Base-by-base conservation (phyloP, 2,888 invertebrate genomes). In the Acrobasis repandana region DNA sequence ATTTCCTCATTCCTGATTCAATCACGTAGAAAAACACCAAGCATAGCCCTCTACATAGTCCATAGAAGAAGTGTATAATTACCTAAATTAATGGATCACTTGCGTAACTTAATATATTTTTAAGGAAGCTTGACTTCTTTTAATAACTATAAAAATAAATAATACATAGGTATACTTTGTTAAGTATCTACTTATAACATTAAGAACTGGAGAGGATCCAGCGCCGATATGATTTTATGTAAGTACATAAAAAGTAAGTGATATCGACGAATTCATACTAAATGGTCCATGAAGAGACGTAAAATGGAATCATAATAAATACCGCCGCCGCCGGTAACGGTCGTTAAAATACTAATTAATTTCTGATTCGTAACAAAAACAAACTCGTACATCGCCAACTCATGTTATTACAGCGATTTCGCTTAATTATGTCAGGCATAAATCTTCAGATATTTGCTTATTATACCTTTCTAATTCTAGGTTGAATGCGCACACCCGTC, bases 391-490 rank as follows among this genome's bases (percentile, higher is more conserved):
- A 72, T 73, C 50, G 58, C 58, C 56, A 54, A 77, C 67, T 75
- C 67, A 67, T 75, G 71, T 77, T 77, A 79, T 80, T 79, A 77
- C 70, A 65, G 71, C 70, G 70, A 76, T 73, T 79, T 74, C 67
- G 67, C 73, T 82, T 86, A 85, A 87, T 88, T 86, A 85, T 85
- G 82, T 78, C 66, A 67, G 80, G 75, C 86, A 85, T 86, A 86
- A 87, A 86, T 85, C 87, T 80, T 68, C 62, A 78, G 76, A 85
- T 85, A 84, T 88, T 87, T 83, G 78, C 77, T 80, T 85, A 80
- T 86, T 87, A 88, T 82, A 72, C 76, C 73, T 77, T 75, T 77
- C 78, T 87, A 90, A 88, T 88, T 73, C 75, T 79, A 85, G 83
- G 85, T 79, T 84, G 76, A 77, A 73, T 75, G 74, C 67, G 67